A percentile compares a stretch with the other conserved stretches of the same genome.
phyloP scores from a whole-genome alignment of 2,888 invertebrate species.

The Cephus runcator region DNA sequence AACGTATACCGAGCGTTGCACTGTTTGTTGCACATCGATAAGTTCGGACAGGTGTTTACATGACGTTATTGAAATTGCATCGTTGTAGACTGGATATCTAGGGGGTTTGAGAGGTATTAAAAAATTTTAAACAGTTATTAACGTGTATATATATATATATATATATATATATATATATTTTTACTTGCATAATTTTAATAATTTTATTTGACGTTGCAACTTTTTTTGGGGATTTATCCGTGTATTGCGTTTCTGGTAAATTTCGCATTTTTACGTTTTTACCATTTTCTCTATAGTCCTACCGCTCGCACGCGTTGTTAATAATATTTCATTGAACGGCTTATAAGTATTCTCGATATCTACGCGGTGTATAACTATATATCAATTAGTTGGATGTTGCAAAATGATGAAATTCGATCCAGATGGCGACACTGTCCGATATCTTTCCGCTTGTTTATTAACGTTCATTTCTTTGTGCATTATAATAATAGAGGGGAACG shows the following conservation, averaged over 20 bases:
- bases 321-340: neutral
- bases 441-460: neutral
- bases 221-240: neutral
- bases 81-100: too few relatives aligned
- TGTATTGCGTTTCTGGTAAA: neutral
- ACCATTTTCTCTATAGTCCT: accelerated
- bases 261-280: neutral
- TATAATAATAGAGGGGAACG: neutral
- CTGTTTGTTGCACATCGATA: neutral
- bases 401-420: neutral
- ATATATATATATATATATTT: too few relatives aligned
- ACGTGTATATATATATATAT: too few relatives aligned
- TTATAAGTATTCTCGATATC: too few relatives aligned
- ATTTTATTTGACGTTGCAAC: neutral
- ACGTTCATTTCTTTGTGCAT: neutral
- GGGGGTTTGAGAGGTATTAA: too few relatives aligned
- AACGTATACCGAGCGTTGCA: neutral
- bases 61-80: neutral
- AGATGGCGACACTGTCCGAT: neutral
- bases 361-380: too few relatives aligned
- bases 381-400: neutral
- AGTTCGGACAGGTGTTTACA: neutral
- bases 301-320: accelerated
- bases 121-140: too few relatives aligned
- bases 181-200: neutral